These are phyloP conservation scores for Daphoenositta chrysoptera DNA, from an alignment of 2,113 vertebrate genomes.

Conservation along the genomic window DNA sequence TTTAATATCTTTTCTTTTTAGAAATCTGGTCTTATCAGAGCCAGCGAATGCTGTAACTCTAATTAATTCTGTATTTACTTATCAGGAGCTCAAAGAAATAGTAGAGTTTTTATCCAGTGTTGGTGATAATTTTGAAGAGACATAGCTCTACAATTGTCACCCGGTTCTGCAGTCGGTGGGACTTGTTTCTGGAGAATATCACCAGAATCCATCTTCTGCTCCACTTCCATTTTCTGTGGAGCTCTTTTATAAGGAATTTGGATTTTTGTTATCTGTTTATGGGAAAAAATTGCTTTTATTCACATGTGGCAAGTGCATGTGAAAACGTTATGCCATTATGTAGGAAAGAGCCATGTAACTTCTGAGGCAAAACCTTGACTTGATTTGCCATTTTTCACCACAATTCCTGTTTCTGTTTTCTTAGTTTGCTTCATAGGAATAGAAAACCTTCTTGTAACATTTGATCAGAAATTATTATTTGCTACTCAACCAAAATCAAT, in stretches of 20 bases:
- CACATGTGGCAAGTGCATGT: neutral
- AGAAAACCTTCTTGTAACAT: neutral
- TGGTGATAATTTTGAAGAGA: neutral
- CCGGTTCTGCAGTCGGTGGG: neutral
- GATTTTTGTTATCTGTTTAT: neutral
- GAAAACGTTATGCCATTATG: accelerated
- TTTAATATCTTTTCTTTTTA: neutral
- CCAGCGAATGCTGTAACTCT: neutral
- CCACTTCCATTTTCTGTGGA: neutral
- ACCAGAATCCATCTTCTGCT: neutral
- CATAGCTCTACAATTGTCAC: neutral
- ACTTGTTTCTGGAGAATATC: neutral
- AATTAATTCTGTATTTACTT: neutral
- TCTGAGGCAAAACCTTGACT: neutral
- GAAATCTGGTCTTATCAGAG: neutral
- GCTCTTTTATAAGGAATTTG: neutral
- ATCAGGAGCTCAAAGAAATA: neutral
- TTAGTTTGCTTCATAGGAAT: neutral
- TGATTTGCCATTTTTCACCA: neutral
- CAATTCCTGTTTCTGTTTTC: neutral
- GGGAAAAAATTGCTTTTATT: neutral
- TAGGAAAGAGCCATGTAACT: neutral
- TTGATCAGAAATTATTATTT: neutral
- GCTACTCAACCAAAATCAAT: neutral
- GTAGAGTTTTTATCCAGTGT: neutral